Evolutionary conservation across 2,888 invertebrate genomes (phyloP).

Genomic region (Platypus cylindrus): DNA sequence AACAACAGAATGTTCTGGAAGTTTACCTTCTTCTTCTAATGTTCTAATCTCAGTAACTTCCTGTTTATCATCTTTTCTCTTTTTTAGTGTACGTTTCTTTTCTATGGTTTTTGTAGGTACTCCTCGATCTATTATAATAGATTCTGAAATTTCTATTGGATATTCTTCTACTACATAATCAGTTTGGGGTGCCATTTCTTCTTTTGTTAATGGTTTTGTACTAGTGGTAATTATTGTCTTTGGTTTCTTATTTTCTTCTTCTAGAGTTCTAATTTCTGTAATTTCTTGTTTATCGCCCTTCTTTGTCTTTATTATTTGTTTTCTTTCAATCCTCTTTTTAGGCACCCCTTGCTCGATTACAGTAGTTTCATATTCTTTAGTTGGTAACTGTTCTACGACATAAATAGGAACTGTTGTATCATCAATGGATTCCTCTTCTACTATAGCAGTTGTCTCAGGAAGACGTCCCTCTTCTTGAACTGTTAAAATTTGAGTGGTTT

Average conservation of each 20-base stretch:
- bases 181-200: slow-evolving; percentile 19
- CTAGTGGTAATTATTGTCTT: slow-evolving; percentile 17
- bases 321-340: slow-evolving; percentile 26
- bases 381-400: slow-evolving; percentile 25
- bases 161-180: slow-evolving; percentile 22
- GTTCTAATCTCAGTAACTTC: slow-evolving; percentile 32
- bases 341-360: slow-evolving; percentile 23
- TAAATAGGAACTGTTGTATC: slow-evolving; percentile 28
- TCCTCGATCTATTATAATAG: slow-evolving; percentile 2
- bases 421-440: slow-evolving; percentile 21
- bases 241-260: slow-evolving; percentile 17
- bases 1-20: slow-evolving; percentile 28
- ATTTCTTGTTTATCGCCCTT: slow-evolving; percentile 21
- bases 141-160: slow-evolving; percentile 23
- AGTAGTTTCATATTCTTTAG: slow-evolving; percentile 23
- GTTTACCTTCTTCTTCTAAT: slow-evolving; percentile 39
- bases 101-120: slow-evolving; percentile 17
- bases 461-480: slow-evolving; percentile 23
- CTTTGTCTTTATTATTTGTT: slow-evolving; percentile 17
- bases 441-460: slow-evolving; percentile 25
- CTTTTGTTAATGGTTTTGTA: slow-evolving; percentile 1
- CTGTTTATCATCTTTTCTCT: slow-evolving; percentile 24
- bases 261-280: slow-evolving; percentile 34
- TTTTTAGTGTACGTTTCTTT: slow-evolving; percentile 23
- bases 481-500: slow-evolving; percentile 31